Base-by-base conservation (phyloP, 1,140 invertebrate species). In the Drosophila ohnishii region DNA sequence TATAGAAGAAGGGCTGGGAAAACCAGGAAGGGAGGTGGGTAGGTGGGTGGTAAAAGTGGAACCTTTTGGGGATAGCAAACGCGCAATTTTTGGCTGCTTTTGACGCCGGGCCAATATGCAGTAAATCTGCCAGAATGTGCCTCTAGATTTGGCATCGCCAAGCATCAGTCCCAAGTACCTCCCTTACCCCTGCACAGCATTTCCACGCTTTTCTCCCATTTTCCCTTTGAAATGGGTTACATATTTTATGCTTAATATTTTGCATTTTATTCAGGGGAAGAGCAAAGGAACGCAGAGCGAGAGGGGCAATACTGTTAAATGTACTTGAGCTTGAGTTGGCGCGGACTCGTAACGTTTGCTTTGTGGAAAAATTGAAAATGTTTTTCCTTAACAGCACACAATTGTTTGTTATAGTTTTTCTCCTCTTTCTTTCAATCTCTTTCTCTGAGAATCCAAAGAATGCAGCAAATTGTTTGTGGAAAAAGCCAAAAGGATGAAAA, bases 201-300 rank as follows among this genome's bases (percentile, higher is more conserved):
- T 37, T 19, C 39, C 28, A 28, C 13, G 42, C 5, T 44, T 64
- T 40, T 28, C 25, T 44, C 60, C 50, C 53, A 61, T 53, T 70
- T 70, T 56, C 61, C 58, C 69, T 79, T 79, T 64, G 69, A 88
- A 90, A 90, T 90, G 89, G 88, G 88, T 90, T 90, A 90, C 84
- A 90, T 90, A 90, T 90, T 90, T 90, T 90, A 90, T 88, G 84
- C 80, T 90, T 90, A 90, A 90, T 90, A 90, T 90, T 90, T 89
- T 86, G 83, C 86, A 89, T 87, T 84, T 88, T 88, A 87, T 87
- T 87, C 67, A 63, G 63, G 61, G 48, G 42, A 42, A 55, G 56
- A 42, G 51, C 14, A 30, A 47, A 57, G 39, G 48, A n/a, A 51
- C n/a, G 48, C 3, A 4, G 10, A 13, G 16, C 16, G 45, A 6